Conservation (phyloP, 2,888 invertebrate species). For the Tuta absoluta region DNA sequence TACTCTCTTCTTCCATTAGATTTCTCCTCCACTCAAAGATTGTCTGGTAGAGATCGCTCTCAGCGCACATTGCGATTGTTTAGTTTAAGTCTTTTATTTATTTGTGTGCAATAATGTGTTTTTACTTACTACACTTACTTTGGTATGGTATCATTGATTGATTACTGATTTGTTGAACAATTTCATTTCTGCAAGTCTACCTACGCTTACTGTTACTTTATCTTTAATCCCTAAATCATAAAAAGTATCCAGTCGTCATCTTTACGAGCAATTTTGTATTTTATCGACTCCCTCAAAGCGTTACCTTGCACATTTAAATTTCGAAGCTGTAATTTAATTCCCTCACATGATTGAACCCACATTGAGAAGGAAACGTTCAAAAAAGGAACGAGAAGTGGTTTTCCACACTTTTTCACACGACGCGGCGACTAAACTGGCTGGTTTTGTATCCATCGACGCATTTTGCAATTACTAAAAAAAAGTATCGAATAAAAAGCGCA, state of each 20-base stretch:
- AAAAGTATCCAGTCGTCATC: slow-evolving; percentile 3
- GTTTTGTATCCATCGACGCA: background rate
- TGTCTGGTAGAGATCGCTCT: no score
- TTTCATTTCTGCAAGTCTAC: no score
- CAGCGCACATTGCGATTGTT: no score
- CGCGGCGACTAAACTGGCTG: background rate
- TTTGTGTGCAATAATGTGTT: no score
- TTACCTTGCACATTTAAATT: slow-evolving; percentile 17
- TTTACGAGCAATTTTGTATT: slow-evolving; percentile 17
- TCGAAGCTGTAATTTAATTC: slow-evolving; percentile 28
- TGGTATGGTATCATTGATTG: no score
- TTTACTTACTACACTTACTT: no score
- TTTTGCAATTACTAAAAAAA: background rate
- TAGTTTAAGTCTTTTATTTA: no score
- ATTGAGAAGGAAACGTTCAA: slow-evolving; percentile 38
- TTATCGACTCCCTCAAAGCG: slow-evolving; percentile 21
- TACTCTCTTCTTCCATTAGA: no score
- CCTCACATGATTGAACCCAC: slow-evolving; percentile 28
- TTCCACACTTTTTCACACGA: slow-evolving; percentile 31
- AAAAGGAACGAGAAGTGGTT: slow-evolving; percentile 43
- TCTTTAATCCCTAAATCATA: background rate
- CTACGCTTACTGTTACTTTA: no score
- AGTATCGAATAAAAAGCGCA: slow-evolving; percentile 36
- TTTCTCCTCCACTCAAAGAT: no score
- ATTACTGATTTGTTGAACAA: no score